Percentiles rank a stretch among this genome's conserved stretches.
Conservation (phyloP, 2,888 invertebrate genomes). For the Lasioglossum oenotherae region DNA sequence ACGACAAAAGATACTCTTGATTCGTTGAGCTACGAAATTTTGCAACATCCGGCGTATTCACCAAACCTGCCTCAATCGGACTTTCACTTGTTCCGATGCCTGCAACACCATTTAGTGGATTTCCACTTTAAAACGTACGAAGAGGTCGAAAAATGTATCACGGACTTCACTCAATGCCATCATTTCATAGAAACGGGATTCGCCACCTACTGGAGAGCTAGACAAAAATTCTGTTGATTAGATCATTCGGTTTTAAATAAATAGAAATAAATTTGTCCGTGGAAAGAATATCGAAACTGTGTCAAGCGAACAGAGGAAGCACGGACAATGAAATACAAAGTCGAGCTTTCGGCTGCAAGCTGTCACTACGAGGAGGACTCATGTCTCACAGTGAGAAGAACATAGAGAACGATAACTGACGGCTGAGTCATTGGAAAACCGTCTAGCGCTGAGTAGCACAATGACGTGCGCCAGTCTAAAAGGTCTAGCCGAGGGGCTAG, state of each 20-base stretch:
- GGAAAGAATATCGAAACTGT: background rate
- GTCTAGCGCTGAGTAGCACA: background rate
- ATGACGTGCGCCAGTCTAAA: background rate
- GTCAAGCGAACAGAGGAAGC: background rate
- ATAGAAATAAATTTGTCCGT: no score
- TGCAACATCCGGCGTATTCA: no score
- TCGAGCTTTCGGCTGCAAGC: background rate
- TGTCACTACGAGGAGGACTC: background rate
- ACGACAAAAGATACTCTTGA: no score
- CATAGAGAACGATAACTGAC: background rate
- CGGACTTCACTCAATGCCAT: no score
- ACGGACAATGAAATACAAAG: background rate
- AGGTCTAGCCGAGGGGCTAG: background rate
- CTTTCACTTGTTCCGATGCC: no score
- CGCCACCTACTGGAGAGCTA: background rate
- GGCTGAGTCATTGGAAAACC: background rate
- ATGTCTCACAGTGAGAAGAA: background rate
- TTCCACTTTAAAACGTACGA: background rate
- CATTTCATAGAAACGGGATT: background rate
- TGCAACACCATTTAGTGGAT: no score
- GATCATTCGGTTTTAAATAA: no score
- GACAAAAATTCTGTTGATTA: background rate
- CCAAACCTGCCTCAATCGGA: no score
- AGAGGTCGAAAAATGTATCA: no score
- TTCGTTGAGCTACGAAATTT: no score